A percentile compares a stretch with the other conserved stretches of the same genome.
Conservation (phyloP, 2,113 vertebrate species). For the Morone chrysops region DNA sequence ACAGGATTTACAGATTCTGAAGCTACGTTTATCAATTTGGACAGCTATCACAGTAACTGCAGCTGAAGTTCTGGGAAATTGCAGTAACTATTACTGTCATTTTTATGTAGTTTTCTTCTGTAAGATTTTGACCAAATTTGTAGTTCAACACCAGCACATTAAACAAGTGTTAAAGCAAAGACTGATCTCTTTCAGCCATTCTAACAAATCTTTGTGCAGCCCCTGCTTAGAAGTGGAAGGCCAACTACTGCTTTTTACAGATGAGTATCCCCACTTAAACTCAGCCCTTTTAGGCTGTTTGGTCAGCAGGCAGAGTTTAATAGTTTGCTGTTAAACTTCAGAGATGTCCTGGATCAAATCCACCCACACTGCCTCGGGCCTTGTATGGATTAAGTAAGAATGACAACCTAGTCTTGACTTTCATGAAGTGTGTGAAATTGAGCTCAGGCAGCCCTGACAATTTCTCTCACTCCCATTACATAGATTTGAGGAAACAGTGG, state of each 20-base stretch:
- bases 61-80: too few relatives aligned
- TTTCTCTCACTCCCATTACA: conserved; percentile 36
- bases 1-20: too few relatives aligned
- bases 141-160: too few relatives aligned
- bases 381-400: conserved; percentile 63
- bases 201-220: not conserved
- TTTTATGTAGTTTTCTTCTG: too few relatives aligned
- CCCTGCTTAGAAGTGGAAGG: not conserved
- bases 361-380: conserved; percentile 41
- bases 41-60: too few relatives aligned
- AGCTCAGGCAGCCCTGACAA: conserved; percentile 56
- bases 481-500: conserved; percentile 46
- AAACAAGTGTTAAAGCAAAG: not conserved
- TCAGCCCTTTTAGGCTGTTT: conserved; percentile 28
- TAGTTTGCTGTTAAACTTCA: conserved; percentile 48
- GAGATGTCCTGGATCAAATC: conserved; percentile 38
- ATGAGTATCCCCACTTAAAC: conserved; percentile 24
- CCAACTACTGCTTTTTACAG: not conserved
- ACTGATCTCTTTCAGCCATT: not conserved
- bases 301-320: conserved; percentile 60
- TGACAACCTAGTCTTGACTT: conserved; percentile 62
- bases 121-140: too few relatives aligned
- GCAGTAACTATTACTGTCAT: too few relatives aligned
- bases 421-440: conserved; percentile 72
- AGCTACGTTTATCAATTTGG: too few relatives aligned